phyloP scores from a whole-genome alignment of 2,113 vertebrate genomes.

The Pollachius pollachius region DNA sequence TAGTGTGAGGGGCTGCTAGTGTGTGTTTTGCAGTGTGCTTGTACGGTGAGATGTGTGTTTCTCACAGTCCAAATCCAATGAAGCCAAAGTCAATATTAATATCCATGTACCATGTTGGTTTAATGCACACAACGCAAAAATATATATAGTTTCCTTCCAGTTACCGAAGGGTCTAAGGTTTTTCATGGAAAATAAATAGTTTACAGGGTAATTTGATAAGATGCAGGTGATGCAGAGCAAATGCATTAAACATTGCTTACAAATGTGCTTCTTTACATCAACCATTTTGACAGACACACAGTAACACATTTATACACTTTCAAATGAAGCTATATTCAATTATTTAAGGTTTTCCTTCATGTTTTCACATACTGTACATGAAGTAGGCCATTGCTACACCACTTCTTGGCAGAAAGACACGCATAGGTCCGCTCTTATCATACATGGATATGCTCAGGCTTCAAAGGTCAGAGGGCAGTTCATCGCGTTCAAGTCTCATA shows the following conservation, averaged over 20 bases:
- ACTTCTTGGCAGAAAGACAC: no score
- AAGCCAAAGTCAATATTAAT: slow-evolving; percentile 28
- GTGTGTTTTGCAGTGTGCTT: neutral
- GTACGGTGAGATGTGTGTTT: slow-evolving; percentile 1
- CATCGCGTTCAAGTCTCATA: slow-evolving; percentile 10
- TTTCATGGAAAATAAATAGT: slow-evolving; percentile 66
- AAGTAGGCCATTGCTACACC: no score
- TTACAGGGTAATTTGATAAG: slow-evolving; percentile 28
- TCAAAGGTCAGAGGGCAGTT: neutral
- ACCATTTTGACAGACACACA: slow-evolving; percentile 10
- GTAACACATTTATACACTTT: no score
- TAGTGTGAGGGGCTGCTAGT: slow-evolving; percentile 38
- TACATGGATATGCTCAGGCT: no score
- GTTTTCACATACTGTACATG: no score
- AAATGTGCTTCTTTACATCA: no score
- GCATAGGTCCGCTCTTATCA: no score
- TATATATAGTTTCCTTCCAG: neutral
- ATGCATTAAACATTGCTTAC: slow-evolving; percentile 30
- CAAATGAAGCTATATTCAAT: no score
- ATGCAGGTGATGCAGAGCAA: slow-evolving; percentile 23
- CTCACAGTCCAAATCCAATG: slow-evolving; percentile 38
- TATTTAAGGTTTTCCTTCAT: no score
- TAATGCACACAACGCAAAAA: slow-evolving; percentile 48
- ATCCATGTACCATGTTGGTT: slow-evolving; percentile 52
- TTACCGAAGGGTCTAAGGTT: slow-evolving; percentile 38